phyloP scores from a whole-genome alignment of 2,113 vertebrate species.

The Rhipidura dahli region DNA sequence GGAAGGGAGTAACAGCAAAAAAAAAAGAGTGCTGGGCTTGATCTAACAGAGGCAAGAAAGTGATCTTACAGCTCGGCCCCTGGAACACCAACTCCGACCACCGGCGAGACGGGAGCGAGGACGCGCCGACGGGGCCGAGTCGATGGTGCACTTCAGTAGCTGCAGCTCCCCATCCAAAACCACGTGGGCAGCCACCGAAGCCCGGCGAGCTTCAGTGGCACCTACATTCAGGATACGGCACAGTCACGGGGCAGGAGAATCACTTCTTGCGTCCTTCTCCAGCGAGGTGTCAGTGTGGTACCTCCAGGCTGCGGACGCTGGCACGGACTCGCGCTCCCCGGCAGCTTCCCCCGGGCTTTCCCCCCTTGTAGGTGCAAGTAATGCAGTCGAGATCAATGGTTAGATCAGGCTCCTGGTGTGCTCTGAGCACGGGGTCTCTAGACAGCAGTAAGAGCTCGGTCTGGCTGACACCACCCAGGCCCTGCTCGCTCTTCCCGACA shows the following conservation, averaged over 20 bases:
- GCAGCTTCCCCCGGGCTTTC: neutral
- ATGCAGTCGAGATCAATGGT: conserved; percentile 38
- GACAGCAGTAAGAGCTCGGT: conserved; percentile 47
- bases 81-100: neutral
- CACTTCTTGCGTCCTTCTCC: conserved; percentile 22
- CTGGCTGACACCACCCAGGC: conserved; percentile 32
- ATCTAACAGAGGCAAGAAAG: conserved; percentile 50
- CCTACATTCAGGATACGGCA: conserved; percentile 47
- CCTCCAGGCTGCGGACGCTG: neutral
- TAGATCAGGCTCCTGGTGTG: conserved; percentile 41
- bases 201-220: neutral
- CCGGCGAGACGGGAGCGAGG: conserved; percentile 28
- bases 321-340: neutral
- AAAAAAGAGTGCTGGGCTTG: conserved; percentile 39
- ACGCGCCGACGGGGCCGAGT: neutral
- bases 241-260: conserved; percentile 22
- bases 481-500: conserved; percentile 43
- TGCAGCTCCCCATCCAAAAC: conserved; percentile 52
- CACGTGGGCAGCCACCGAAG: neutral
- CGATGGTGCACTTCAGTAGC: neutral
- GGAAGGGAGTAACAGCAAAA: conserved; percentile 46
- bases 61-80: conserved; percentile 33
- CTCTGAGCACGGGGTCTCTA: conserved; percentile 51
- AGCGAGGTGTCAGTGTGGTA: neutral
- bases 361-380: conserved; percentile 45